phyloP scores from a whole-genome alignment of 2,888 invertebrate genomes.

The Diloba caeruleocephala region DNA sequence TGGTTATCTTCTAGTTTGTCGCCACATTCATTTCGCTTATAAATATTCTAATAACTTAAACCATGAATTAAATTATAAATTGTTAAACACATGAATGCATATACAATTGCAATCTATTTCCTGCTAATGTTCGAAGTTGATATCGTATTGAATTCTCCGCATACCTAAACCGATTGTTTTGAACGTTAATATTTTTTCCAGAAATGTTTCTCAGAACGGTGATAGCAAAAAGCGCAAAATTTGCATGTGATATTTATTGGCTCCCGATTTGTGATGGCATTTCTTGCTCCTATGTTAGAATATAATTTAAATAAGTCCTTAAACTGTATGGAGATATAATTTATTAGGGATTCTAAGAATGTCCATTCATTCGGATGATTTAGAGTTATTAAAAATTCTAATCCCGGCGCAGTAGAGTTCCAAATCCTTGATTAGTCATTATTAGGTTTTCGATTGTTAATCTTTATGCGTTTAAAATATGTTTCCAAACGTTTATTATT shows the following conservation, averaged over 20 bases:
- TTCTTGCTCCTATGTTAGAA: conserved; percentile 76
- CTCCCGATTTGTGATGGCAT: conserved; percentile 69
- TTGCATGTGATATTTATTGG: conserved; percentile 82
- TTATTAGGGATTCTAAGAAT: conserved; percentile 77
- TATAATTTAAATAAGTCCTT: conserved; percentile 78
- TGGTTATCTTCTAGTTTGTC: conserved; percentile 66
- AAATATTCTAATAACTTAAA: conserved; percentile 71
- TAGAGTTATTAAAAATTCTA: conserved; percentile 75
- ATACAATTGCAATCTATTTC: conserved; percentile 79
- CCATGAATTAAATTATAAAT: conserved; percentile 75
- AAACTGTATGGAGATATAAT: conserved; percentile 76
- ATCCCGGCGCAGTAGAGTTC: conserved; percentile 61
- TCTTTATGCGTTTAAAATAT: conserved; percentile 63
- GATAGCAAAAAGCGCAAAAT: conserved; percentile 71
- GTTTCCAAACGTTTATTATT: conserved; percentile 56
- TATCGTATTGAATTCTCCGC: conserved; percentile 70
- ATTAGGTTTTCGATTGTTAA: conserved; percentile 77
- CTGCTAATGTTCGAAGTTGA: conserved; percentile 69
- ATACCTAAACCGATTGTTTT: conserved; percentile 65
- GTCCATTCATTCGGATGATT: conserved; percentile 71
- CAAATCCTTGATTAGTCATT: conserved; percentile 79
- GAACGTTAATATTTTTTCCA: conserved; percentile 65
- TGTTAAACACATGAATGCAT: conserved; percentile 79
- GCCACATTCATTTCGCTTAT: conserved; percentile 60
- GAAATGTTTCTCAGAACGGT: conserved; percentile 69